Percentiles rank a stretch among this genome's conserved stretches.
These are phyloP conservation scores for Myxocyprinus asiaticus DNA, from an alignment of 2,113 vertebrate species.

Conservation along the genomic window DNA sequence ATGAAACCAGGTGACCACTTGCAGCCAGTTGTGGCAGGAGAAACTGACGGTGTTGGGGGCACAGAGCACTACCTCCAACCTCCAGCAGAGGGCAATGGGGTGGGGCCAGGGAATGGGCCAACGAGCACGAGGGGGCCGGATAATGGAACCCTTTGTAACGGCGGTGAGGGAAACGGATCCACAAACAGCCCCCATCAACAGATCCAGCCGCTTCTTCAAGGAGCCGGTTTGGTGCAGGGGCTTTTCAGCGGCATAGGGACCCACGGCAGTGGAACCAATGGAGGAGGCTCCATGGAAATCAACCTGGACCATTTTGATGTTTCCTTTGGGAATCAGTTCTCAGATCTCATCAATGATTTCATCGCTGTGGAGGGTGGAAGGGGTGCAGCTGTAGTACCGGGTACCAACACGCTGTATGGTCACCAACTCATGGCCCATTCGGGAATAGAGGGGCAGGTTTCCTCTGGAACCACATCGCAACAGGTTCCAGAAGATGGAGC, in stretches of 20 bases:
- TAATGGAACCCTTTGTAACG: conserved; percentile 75
- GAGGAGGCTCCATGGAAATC: conserved; percentile 83
- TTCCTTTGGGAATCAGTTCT: conserved; percentile 98
- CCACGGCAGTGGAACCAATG: conserved; percentile 77
- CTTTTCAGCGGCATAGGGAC: conserved; percentile 85
- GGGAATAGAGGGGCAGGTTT: conserved; percentile 77
- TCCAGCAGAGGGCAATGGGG: conserved; percentile 57
- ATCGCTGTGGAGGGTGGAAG: conserved; percentile 91
- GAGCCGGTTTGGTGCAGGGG: conserved; percentile 83
- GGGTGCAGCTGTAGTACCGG: conserved; percentile 61
- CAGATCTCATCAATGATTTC: conserved; percentile 98
- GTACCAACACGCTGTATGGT: conserved; percentile 72
- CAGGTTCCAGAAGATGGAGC: conserved; percentile 71
- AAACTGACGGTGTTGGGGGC: conserved; percentile 66
- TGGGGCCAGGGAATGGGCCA: conserved; percentile 7
- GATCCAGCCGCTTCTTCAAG: conserved; percentile 80
- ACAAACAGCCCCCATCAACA: conserved; percentile 54
- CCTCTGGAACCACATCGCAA: conserved; percentile 61
- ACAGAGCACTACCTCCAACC: conserved; percentile 90
- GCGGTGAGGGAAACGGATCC: conserved; percentile 74
- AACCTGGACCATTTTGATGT: conserved; percentile 98
- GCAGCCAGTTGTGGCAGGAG: conserved; percentile 76
- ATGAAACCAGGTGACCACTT: conserved; percentile 86
- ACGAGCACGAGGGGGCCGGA: conserved; percentile 40
- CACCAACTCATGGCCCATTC: conserved; percentile 81